Evolutionary conservation across 2,113 vertebrate genomes (phyloP).

Genomic region (Oryzias curvinotus): DNA sequence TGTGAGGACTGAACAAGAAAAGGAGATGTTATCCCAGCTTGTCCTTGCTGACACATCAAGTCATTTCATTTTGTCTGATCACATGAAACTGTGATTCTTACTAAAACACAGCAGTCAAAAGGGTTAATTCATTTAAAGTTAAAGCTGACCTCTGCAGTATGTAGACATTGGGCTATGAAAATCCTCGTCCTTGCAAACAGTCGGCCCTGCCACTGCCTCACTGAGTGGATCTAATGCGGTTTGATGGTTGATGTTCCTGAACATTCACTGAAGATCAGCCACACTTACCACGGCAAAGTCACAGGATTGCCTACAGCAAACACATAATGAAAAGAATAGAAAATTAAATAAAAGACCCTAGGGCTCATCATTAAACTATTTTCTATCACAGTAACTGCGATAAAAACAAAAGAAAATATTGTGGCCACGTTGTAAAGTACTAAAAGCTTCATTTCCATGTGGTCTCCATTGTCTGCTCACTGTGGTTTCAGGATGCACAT

Average conservation of each 20-base stretch:
- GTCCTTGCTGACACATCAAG: constrained; percentile 24
- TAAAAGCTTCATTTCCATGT: constrained; percentile 13
- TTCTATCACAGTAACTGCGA: constrained; percentile 46
- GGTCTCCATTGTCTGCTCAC: constrained; percentile 41
- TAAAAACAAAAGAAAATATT: constrained; percentile 34
- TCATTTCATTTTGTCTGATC: constrained; percentile 21
- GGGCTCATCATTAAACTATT: constrained; percentile 63
- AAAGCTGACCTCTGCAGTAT: constrained; percentile 35
- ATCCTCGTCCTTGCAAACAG: constrained; percentile 19
- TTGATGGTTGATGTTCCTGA: constrained; percentile 53
- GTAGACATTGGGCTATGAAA: constrained; percentile 13
- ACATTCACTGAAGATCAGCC: constrained; percentile 50
- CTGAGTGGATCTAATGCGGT: constrained; percentile 32
- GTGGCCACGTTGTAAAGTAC: constrained; percentile 38
- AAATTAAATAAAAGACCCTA: constrained; percentile 57
- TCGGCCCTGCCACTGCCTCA: constrained; percentile 22
- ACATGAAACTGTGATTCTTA: constrained; percentile 10
- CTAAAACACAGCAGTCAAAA: constrained; percentile 2
- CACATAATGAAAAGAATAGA: constrained; percentile 62
- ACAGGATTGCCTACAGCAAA: constrained; percentile 29
- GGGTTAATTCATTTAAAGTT: constrained; percentile 7
- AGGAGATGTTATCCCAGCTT: constrained; percentile 34
- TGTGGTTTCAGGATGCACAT: constrained; percentile 17
- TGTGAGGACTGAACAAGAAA: constrained; percentile 46
- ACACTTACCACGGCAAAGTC: constrained; percentile 53